Percentiles rank a stretch among this genome's conserved stretches.
Evolutionary conservation across 2,797 vertebrate species (phyloP).

Genomic region (Chelon auratus): DNA sequence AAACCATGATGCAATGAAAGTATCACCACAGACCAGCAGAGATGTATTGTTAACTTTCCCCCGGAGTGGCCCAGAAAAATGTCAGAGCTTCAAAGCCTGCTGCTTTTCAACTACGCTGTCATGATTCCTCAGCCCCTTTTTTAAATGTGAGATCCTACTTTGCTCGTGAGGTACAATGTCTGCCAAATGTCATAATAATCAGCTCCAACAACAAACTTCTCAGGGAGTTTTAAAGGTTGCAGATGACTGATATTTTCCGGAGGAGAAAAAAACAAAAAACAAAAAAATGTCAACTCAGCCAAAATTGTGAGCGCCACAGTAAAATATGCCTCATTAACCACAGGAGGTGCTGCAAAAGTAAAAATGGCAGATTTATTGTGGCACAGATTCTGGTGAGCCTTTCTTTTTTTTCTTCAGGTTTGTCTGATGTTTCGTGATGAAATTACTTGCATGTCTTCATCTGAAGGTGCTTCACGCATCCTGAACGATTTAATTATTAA

Average conservation of each 20-base stretch:
- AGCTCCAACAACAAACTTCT: conserved; percentile 13
- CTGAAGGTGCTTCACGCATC: neutral
- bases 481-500: neutral
- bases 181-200: conserved; percentile 39
- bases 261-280: neutral
- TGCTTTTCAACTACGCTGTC: conserved; percentile 22
- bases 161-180: conserved; percentile 7
- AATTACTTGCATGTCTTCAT: no score
- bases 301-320: conserved; percentile 4
- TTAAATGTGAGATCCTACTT: conserved; percentile 20
- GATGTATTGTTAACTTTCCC: conserved; percentile 37
- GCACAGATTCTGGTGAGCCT: neutral
- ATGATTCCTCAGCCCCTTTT: conserved; percentile 29
- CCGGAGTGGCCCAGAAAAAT: conserved; percentile 48
- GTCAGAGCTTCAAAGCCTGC: conserved; percentile 39
- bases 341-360: conserved; percentile 10
- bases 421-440: neutral
- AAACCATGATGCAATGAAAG: conserved; percentile 30
- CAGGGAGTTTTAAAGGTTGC: conserved; percentile 5
- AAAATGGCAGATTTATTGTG: conserved; percentile 17
- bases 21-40: conserved; percentile 29
- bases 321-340: conserved; percentile 42
- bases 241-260: neutral
- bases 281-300: conserved; percentile 14
- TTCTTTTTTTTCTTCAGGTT: conserved; percentile 1